These are phyloP conservation scores for Cariama cristata DNA, from an alignment of 2,113 vertebrate genomes.

Conservation along the genomic window DNA sequence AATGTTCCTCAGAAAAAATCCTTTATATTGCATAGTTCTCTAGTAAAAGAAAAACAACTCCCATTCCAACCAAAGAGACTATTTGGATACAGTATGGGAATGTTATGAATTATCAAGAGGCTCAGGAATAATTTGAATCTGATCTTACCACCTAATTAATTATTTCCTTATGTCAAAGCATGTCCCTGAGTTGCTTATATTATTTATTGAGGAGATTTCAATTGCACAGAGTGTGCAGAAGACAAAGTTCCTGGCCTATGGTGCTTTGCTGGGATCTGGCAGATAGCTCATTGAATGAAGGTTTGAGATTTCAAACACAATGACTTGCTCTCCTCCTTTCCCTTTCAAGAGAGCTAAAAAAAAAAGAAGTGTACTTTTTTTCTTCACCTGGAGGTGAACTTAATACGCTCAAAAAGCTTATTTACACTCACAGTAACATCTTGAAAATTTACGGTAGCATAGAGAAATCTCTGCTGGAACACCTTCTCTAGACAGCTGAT, in stretches of 20 bases:
- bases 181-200: conserved; percentile 1
- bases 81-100: neutral
- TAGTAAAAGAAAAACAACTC: conserved; percentile 24
- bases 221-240: conserved; percentile 6
- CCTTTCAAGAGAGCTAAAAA: neutral
- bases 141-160: conserved; percentile 43
- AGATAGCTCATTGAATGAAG: neutral
- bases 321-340: neutral
- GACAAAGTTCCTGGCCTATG: neutral
- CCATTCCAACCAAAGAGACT: neutral
- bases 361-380: neutral
- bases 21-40: neutral
- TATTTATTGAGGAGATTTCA: conserved; percentile 5
- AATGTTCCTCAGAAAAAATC: conserved; percentile 1
- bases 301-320: neutral
- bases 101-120: conserved; percentile 13
- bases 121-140: conserved; percentile 37
- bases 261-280: neutral
- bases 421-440: conserved; percentile 40
- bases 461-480: conserved; percentile 36
- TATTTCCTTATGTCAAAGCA: conserved; percentile 32
- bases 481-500: neutral
- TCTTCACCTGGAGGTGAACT: neutral
- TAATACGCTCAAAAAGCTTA: conserved; percentile 30
- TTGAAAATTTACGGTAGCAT: conserved; percentile 32